A percentile compares a stretch with the other conserved stretches of the same genome.
Evolutionary conservation across 2,113 vertebrate genomes (phyloP).

Genomic region (Collichthys lucidus): DNA sequence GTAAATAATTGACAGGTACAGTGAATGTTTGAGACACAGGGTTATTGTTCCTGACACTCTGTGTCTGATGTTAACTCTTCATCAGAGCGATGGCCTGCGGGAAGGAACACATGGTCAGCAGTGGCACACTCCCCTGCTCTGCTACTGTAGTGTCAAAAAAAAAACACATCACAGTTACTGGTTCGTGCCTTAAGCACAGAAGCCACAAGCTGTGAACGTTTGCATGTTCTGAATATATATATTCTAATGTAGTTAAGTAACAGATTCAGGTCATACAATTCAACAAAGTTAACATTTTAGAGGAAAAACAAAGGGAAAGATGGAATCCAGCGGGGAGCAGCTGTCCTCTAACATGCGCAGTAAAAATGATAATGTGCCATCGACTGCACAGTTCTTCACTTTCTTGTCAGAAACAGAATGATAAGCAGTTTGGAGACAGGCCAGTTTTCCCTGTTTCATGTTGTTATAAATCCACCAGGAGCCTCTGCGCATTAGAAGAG

Average conservation of each 20-base stretch:
- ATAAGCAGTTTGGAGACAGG: slow-evolving; percentile 11
- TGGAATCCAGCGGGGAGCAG: background rate
- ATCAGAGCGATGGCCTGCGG: no score
- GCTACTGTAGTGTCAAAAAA: no score
- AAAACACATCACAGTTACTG: slow-evolving; percentile 1
- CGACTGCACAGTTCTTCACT: slow-evolving; percentile 4
- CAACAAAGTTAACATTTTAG: background rate
- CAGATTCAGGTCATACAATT: background rate
- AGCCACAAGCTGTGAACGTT: background rate
- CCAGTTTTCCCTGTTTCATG: slow-evolving; percentile 15
- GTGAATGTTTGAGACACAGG: no score
- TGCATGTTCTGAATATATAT: background rate
- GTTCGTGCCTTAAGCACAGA: background rate
- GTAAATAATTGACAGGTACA: no score
- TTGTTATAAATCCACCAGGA: slow-evolving; percentile 22
- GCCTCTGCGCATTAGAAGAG: background rate
- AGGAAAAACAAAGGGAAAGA: background rate
- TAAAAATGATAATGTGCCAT: slow-evolving; percentile 7
- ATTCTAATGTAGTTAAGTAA: background rate
- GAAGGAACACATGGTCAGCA: background rate
- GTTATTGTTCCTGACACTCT: no score
- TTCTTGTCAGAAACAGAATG: slow-evolving; percentile 12
- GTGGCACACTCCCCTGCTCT: background rate
- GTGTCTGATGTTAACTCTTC: no score
- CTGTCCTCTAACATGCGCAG: background rate